Base-by-base conservation (phyloP, 1,140 invertebrate genomes). In the Diorhabda carinulata region DNA sequence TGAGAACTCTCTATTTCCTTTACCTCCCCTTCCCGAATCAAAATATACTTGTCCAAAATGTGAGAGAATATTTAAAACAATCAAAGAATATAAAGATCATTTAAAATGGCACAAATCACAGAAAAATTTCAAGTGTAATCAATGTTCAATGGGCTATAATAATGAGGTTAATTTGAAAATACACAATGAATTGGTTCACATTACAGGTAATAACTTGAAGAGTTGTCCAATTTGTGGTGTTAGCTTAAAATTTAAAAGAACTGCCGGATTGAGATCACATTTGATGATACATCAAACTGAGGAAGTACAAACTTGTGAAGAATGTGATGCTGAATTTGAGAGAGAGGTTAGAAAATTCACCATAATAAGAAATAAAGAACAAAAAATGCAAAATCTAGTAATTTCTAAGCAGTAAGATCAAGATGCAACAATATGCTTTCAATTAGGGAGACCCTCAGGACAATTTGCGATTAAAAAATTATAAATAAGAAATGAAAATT, bases 221-320 rank as follows among this genome's bases (percentile, higher is more conserved):
- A 86, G 84, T 72, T 91, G 89, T 81, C 89, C 90, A 0, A 85
- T 88, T 73, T 92, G 90, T 78, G 79, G 83, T 60, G 80, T 82
- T 76, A 79, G 82, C 52, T 81, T 82, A 60, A 66, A 66, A 71
- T 91, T 91, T 78, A 84, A 87, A 2, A 81, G 90, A 63, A 80
- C 89, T 57, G 90, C 90, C 9, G 88, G 88, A 79, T 83, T 91
- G 3, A 91, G 90, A 72, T 85, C 88, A n/a, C 90, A 92, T 76
- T 83, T 92, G 68, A 78, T 87, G 76, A 68, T 90, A 4, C 90
- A 92, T 73, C 86, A 90, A 76, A 86, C 85, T 71, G 90, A 91
- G 73, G 90, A 92, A 76, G 87, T 83, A 74, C 79, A 90, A 8
- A 85, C 87, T 72, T 92, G 90, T 77, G 82, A 83, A 6, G 88